phyloP scores from a whole-genome alignment of 2,888 invertebrate species.

The Piscicola geometra region DNA sequence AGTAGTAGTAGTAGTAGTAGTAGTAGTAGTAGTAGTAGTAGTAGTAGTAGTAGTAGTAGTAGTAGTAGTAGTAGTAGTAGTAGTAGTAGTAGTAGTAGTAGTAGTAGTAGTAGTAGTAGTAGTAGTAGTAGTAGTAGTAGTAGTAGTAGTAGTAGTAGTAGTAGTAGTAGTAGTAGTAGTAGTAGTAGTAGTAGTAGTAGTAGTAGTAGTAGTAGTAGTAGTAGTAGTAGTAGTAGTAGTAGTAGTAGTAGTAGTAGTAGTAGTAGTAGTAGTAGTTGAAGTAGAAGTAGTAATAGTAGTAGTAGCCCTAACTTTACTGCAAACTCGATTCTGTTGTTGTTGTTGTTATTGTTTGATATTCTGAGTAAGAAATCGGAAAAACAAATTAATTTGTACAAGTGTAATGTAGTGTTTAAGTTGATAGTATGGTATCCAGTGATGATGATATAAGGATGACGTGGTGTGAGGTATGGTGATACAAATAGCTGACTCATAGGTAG shows the following conservation, averaged over 20 bases:
- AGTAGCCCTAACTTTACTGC: too few relatives aligned
- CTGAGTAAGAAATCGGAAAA: too few relatives aligned
- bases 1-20: constrained; percentile 3
- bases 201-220: constrained; percentile 42
- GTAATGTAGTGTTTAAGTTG: too few relatives aligned
- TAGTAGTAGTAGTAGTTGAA: constrained; percentile 14
- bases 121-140: constrained; percentile 20
- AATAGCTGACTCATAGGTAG: too few relatives aligned
- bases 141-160: constrained; percentile 16
- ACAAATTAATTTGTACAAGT: too few relatives aligned
- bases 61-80: constrained; percentile 19
- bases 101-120: constrained; percentile 15
- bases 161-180: constrained; percentile 18
- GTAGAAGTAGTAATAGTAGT: constrained; percentile 13
- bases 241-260: constrained; percentile 32
- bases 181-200: constrained; percentile 17
- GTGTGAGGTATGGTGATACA: too few relatives aligned
- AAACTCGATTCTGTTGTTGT: too few relatives aligned
- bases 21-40: constrained; percentile 13
- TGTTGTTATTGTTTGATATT: too few relatives aligned
- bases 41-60: constrained; percentile 29
- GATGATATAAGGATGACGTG: too few relatives aligned
- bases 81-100: constrained; percentile 17
- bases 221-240: constrained; percentile 41
- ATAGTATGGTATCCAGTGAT: too few relatives aligned